Base-by-base conservation (phyloP, 2,888 invertebrate genomes). In the Lottia gigantea region DNA sequence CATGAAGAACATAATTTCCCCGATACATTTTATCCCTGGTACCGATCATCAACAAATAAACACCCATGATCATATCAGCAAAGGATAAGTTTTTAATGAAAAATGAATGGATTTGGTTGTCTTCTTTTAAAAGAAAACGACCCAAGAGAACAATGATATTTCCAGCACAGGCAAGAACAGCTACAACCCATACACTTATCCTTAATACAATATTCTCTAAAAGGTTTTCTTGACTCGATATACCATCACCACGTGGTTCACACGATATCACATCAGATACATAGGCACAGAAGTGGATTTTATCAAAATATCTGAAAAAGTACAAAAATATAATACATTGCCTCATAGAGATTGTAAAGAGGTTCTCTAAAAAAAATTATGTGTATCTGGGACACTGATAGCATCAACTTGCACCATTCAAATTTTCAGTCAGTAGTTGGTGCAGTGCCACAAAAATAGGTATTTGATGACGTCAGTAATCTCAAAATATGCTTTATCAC, bases 31-130 rank as follows among this genome's bases (percentile, higher is more conserved):
- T 83, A 82, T 92, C 92, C 31, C 90, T 90, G 46, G 89, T 88
- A 8, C 91, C 92, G 74, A 92, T 91, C 49, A 91, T 87, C 70
- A 92, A 90, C 68, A 92, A 86, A 83, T 92, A 92, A 55, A 91
- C 83, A 23, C 92, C 92, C 92, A 92, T 92, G 62, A 92, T 85
- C 14, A 92, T 88, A 82, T 92, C 92, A 25, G 92, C 91, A 67
- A 91, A 86, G 0, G 92, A 91, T 76, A 92, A 87, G 81, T 92
- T 92, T 77, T 91, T 90, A 71, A 92, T 89, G 85, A 92, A 92
- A 16, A 92, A 88, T 0, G 92, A 74, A 19, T 74, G 74, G 8
- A 71, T 71, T 25, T 71, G 67, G 66, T 73, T 73, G 64, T 71
- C 68, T 40, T 75, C 77, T 49, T 73, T 74, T 19, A 74, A 91